Conservation (phyloP, 2,797 vertebrate species). For the Amblyraja radiata region DNA sequence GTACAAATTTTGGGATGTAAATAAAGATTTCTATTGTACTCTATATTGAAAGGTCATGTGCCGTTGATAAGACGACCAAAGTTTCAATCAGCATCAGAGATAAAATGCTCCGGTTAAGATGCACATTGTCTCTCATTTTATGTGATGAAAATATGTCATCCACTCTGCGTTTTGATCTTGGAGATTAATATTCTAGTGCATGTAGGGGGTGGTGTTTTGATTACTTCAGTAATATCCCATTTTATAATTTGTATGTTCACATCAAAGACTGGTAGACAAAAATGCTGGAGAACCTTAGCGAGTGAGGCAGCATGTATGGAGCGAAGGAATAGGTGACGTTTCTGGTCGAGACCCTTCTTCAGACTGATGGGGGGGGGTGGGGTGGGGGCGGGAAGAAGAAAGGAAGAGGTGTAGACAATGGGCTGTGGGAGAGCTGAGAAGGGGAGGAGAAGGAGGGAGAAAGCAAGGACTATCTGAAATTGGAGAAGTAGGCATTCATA, state of each 20-base stretch:
- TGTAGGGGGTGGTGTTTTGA: conserved; percentile 17
- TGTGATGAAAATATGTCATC: neutral
- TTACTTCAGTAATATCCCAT: neutral
- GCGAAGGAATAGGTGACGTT: no score
- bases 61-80: neutral
- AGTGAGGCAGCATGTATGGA: no score
- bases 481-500: no score
- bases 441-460: no score
- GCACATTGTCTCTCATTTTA: neutral
- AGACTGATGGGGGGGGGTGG: no score
- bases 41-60: neutral
- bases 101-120: neutral
- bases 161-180: neutral
- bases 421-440: no score
- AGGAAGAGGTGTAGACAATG: no score
- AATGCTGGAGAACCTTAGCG: no score
- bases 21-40: neutral
- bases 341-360: no score
- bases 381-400: no score
- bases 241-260: neutral
- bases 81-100: neutral
- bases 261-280: neutral
- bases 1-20: conserved; percentile 1
- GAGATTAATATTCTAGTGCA: neutral
- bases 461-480: no score